These are phyloP conservation scores for Drepana falcataria DNA, from an alignment of 2,888 invertebrate species.

Conservation along the genomic window DNA sequence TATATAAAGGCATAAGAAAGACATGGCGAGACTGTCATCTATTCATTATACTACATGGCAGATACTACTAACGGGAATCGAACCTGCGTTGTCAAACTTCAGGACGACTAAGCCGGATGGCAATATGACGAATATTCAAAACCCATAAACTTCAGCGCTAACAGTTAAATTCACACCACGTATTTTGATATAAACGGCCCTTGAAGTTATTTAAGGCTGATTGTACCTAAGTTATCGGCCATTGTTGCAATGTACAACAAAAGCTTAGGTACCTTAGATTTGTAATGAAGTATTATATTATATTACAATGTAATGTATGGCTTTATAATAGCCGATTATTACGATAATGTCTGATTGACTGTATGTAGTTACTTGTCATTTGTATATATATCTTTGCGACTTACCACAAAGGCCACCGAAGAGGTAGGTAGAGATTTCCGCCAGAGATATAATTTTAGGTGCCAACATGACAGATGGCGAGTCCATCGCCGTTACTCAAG, in stretches of 20 bases:
- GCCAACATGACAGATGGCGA: no score
- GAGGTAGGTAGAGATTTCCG: no score
- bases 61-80: no score
- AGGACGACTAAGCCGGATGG: no score
- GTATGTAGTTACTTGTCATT: not conserved
- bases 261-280: constrained; percentile 14
- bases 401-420: no score
- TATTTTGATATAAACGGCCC: not conserved
- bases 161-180: not conserved
- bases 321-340: not conserved
- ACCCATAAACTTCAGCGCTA: not conserved
- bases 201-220: constrained; percentile 1
- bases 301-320: constrained; percentile 5
- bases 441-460: no score
- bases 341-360: not conserved
- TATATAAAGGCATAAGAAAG: no score
- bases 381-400: not conserved
- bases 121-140: not conserved
- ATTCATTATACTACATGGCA: no score
- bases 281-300: constrained; percentile 15
- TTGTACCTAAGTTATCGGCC: constrained; percentile 18
- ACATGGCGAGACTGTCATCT: no score
- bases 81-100: no score
- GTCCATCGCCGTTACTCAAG: no score
- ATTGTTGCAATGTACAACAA: constrained; percentile 21